phyloP scores from a whole-genome alignment of 2,113 vertebrate genomes.

The Eubucco bourcierii region DNA sequence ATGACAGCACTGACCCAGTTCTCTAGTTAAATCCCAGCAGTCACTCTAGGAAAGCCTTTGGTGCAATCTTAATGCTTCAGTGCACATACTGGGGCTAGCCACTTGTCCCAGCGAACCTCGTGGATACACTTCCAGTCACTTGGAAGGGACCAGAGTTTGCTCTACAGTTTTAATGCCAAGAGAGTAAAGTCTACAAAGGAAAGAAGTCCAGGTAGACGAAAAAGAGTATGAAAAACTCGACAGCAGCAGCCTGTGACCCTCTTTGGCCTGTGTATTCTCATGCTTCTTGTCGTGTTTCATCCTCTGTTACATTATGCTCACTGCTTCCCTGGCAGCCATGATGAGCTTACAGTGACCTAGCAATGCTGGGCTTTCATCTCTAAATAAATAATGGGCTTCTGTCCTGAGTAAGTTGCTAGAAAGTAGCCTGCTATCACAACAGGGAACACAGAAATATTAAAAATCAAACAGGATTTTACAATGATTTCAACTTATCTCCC shows the following conservation, averaged over 20 bases:
- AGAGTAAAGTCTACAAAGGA: neutral
- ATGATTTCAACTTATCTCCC: neutral
- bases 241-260: neutral
- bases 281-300: neutral
- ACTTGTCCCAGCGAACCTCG: neutral
- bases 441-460: neutral
- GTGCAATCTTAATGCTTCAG: neutral
- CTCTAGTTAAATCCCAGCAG: neutral
- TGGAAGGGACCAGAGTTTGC: neutral
- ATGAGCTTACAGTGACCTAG: neutral
- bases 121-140: neutral
- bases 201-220: neutral
- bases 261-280: neutral
- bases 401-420: neutral
- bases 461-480: neutral
- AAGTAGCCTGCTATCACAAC: neutral
- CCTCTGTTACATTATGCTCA: neutral
- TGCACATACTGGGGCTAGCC: neutral
- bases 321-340: fast-evolving
- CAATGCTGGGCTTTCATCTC: neutral
- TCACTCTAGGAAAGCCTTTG: neutral
- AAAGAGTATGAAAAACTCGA: neutral
- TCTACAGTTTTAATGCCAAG: neutral
- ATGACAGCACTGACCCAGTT: neutral
- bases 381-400: slow-evolving; percentile 42